Percentiles rank a stretch among this genome's conserved stretches.
These are phyloP conservation scores for Halictus rubicundus DNA, from an alignment of 1,140 invertebrate genomes.

Conservation along the genomic window DNA sequence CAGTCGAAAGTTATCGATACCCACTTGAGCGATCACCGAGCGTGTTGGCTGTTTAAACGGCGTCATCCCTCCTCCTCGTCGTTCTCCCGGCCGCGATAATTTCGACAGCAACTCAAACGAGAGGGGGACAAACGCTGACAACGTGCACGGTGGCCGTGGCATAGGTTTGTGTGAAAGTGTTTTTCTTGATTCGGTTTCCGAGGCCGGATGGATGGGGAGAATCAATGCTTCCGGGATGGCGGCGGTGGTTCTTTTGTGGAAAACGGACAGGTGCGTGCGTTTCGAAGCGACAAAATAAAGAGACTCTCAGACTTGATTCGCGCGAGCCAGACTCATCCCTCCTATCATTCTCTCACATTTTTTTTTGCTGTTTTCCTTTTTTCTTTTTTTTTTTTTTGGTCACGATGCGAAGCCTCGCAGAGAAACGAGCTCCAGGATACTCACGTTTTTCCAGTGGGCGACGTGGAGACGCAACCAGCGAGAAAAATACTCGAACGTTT, in stretches of 20 bases:
- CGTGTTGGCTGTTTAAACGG: background rate
- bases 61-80: no score
- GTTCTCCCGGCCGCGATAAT: background rate
- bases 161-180: background rate
- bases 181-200: background rate
- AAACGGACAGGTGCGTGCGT: slow-evolving; percentile 11
- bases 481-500: slow-evolving; percentile 56
- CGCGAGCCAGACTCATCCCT: slow-evolving; percentile 35
- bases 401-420: slow-evolving; percentile 15
- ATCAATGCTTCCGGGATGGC: background rate
- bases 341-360: background rate
- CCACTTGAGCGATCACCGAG: background rate
- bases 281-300: slow-evolving; percentile 26
- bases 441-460: slow-evolving; percentile 52
- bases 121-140: background rate
- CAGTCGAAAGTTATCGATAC: background rate
- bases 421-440: slow-evolving; percentile 45
- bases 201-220: no score
- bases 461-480: slow-evolving; percentile 1
- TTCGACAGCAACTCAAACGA: background rate
- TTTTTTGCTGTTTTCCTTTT: no score
- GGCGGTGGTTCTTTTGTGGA: slow-evolving; percentile 1
- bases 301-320: slow-evolving; percentile 46
- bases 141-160: background rate
- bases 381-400: background rate